Evolutionary conservation across 1,140 invertebrate genomes (phyloP).

Genomic region (Rhyacophila brunnea): DNA sequence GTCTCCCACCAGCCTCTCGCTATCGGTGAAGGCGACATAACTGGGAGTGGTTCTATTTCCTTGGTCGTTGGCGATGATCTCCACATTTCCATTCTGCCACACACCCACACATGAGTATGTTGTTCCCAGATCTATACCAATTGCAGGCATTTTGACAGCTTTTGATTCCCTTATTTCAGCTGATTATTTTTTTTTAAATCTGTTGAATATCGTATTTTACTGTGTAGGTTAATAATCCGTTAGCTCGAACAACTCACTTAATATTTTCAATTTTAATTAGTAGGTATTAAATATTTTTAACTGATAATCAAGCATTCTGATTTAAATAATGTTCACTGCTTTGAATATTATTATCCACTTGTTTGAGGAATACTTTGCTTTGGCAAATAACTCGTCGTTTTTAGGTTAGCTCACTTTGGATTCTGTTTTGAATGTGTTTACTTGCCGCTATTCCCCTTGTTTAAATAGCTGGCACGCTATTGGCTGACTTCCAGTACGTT

Average conservation of each 20-base stretch:
- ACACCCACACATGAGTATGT: conserved; percentile 82
- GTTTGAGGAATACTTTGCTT: too few relatives aligned
- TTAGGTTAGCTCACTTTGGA: not conserved
- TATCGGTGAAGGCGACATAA: conserved; percentile 91
- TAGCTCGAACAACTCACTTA: not conserved
- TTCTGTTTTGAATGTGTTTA: not conserved
- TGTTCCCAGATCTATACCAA: conserved; percentile 78
- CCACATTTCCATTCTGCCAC: conserved; percentile 83
- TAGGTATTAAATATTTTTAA: too few relatives aligned
- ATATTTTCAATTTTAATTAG: too few relatives aligned
- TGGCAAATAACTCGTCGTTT: too few relatives aligned
- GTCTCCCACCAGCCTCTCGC: conserved; percentile 86
- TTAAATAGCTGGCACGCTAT: conserved; percentile 10
- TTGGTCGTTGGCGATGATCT: conserved; percentile 93
- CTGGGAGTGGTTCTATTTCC: conserved; percentile 89
- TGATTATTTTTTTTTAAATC: not conserved
- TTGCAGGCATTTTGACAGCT: conserved; percentile 57
- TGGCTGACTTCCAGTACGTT: conserved; percentile 12
- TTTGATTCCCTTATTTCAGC: not conserved
- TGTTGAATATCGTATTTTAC: too few relatives aligned
- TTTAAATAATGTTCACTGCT: too few relatives aligned
- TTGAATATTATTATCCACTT: too few relatives aligned
- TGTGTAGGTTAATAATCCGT: too few relatives aligned
- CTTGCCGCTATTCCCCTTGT: not conserved
- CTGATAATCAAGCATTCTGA: too few relatives aligned